Conservation (phyloP, 2,888 invertebrate genomes). For the Microdon myrmicae region DNA sequence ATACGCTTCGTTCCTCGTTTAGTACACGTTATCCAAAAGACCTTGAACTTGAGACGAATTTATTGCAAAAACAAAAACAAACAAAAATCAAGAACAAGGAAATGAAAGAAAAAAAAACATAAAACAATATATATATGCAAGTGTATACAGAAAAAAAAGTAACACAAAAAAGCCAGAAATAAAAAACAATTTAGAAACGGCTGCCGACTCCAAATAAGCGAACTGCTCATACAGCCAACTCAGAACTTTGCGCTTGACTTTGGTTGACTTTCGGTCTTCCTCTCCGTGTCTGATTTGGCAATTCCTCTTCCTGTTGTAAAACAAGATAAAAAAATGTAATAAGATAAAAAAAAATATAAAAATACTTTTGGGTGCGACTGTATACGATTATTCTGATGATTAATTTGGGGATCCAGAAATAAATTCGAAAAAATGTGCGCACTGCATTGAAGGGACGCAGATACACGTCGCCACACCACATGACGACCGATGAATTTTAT, state of each 20-base stretch:
- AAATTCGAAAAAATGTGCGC: no score
- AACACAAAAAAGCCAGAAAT: no score
- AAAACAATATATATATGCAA: constrained; percentile 30
- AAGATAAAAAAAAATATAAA: no score
- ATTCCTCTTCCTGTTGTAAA: constrained; percentile 46
- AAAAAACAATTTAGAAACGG: no score
- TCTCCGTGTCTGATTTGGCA: constrained; percentile 36
- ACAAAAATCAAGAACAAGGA: constrained; percentile 27
- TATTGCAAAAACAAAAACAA: constrained; percentile 60
- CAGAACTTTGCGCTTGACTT: constrained; percentile 27
- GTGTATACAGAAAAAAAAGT: constrained; percentile 11
- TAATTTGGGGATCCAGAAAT: no score
- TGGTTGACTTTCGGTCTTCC: not conserved
- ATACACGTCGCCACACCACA: no score
- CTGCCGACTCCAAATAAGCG: constrained; percentile 35
- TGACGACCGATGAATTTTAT: no score
- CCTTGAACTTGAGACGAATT: constrained; percentile 69
- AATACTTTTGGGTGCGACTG: no score
- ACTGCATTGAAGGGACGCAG: no score
- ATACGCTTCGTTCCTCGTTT: constrained; percentile 44
- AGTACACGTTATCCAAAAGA: constrained; percentile 65
- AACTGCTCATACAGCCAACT: constrained; percentile 16
- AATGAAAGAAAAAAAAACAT: constrained; percentile 16
- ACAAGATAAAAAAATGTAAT: no score
- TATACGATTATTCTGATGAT: no score